Conservation (phyloP, 2,797 vertebrate species). For the Coilia nasus region DNA sequence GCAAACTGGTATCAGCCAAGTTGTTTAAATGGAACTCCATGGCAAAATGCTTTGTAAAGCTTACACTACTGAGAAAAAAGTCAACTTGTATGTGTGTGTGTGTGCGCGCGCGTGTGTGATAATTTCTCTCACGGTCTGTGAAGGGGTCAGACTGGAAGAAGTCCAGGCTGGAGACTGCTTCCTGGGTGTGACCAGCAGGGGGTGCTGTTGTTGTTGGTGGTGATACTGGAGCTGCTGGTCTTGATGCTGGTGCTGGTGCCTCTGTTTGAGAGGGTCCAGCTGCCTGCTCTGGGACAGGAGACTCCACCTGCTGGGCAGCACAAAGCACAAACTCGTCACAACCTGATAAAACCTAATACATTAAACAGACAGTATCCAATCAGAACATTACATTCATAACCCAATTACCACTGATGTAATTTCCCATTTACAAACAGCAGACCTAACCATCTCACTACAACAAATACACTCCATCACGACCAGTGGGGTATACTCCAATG, state of each 20-base stretch:
- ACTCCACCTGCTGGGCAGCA: slow-evolving; percentile 73
- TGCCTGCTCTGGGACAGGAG: slow-evolving; percentile 79
- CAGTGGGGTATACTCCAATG: no score
- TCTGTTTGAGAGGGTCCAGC: slow-evolving; percentile 68
- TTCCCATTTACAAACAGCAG: no score
- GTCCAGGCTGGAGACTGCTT: slow-evolving; percentile 73
- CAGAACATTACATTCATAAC: no score
- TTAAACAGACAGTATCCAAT: no score
- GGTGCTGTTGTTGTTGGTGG: neutral
- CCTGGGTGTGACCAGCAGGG: neutral
- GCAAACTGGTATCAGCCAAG: neutral
- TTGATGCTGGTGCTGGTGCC: slow-evolving; percentile 52
- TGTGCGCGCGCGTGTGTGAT: neutral
- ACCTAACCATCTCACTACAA: no score
- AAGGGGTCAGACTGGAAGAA: slow-evolving; percentile 97
- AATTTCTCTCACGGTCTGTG: slow-evolving; percentile 91
- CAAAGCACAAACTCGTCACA: neutral
- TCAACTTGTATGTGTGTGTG: neutral
- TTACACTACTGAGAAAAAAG: neutral
- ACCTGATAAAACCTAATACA: neutral
- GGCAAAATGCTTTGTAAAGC: neutral
- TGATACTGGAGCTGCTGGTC: neutral
- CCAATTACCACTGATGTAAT: no score
- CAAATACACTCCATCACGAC: no score
- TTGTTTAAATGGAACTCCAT: neutral